Base-by-base conservation (phyloP, 2,113 vertebrate species). In the Aegithalos caudatus region DNA sequence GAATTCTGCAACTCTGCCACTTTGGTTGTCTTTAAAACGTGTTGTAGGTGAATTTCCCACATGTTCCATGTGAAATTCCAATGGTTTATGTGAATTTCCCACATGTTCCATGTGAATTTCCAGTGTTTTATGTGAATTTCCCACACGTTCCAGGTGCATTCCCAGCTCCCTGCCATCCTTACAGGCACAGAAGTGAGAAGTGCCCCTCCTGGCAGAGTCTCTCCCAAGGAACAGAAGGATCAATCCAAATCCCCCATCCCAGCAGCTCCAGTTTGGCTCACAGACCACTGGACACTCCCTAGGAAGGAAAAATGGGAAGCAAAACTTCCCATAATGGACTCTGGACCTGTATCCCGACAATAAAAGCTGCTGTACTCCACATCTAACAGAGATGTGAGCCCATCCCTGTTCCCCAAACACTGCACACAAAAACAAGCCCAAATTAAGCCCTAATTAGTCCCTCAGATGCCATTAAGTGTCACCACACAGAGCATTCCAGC, bases 1-100 rank as follows among this genome's bases (percentile, higher is more conserved):
- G 4, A 10, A 13, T 27, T 33, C 51, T 12, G 2, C 6, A 23
- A 0, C 16, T 27, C 25, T 1, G 2, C 1, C 1, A 13, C 4
- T 20, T n/a, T 10, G 2, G 7, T 19, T 37, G 14, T 4, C n/a
- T 12, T n/a, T 47, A 12, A 56, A 64, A 38, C 35, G 1, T 3
- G 12, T 3, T 12, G 3, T 2, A 5, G 14, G 19, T 11, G 24
- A 23, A 22, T 47, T n/a, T 15, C 47, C 23, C 23, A 13, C 12
- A 24, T 24, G 12, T 48, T 48, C 47, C 47, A 48, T 24, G 47
- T 12, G 22, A 48, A 48, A 24, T 45, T 45, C 7, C 19, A 19
- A 47, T 11, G 14, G 25, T 47, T 12, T 12, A 11, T 47, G 22
- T 12, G 37, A 20, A 28, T 7, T 67, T 35, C 12, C 45, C 3